These are phyloP conservation scores for Mustela lutreola DNA, from an alignment of 2,113 vertebrate genomes.

Conservation along the genomic window DNA sequence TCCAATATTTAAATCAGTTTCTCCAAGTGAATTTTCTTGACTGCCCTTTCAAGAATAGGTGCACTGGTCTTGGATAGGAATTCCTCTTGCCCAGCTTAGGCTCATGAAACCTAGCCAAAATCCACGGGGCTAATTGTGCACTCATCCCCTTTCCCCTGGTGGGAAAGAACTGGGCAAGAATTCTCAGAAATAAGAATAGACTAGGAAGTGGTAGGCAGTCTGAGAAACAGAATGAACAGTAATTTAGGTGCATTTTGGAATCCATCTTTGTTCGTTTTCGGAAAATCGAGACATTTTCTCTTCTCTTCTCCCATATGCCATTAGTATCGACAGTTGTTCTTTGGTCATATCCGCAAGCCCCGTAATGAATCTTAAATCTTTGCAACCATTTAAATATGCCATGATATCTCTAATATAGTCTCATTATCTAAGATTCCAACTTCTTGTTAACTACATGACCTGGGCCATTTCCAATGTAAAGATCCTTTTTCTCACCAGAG, in stretches of 20 bases:
- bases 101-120: not conserved
- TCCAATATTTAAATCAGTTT: not conserved
- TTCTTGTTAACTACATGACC: not conserved
- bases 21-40: not conserved
- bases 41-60: not conserved
- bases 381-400: not conserved
- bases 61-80: not conserved
- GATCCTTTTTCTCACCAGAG: not conserved
- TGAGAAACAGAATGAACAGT: not conserved
- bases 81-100: not conserved
- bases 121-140: not conserved
- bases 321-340: not conserved
- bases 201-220: not conserved
- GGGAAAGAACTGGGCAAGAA: not conserved
- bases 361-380: not conserved
- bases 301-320: not conserved
- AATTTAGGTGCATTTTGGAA: not conserved
- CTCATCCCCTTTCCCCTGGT: not conserved
- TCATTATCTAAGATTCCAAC: not conserved
- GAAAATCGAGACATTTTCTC: not conserved
- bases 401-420: not conserved
- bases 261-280: not conserved
- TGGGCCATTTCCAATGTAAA: not conserved
- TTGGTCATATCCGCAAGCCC: not conserved
- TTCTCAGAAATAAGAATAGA: not conserved